Percentiles rank a stretch among this genome's conserved stretches.
Conservation (phyloP, 2,113 vertebrate genomes). For the Chamaetylas fuelleborni region DNA sequence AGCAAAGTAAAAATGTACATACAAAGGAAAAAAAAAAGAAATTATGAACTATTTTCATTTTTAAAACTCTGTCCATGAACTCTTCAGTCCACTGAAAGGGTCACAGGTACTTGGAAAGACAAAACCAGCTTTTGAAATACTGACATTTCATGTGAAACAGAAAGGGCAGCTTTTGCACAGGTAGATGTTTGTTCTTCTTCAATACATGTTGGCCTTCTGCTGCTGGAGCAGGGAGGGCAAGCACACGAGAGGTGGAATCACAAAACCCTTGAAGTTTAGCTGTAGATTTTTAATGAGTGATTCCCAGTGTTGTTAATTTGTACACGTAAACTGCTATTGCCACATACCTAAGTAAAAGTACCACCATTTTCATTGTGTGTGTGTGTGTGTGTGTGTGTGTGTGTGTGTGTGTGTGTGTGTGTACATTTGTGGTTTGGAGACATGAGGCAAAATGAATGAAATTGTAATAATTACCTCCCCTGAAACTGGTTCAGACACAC, state of each 20-base stretch:
- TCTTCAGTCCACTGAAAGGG: neutral
- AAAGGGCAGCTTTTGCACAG: slow-evolving; percentile 43
- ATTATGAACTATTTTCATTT: neutral
- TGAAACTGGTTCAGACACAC: neutral
- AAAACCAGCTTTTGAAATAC: slow-evolving; percentile 25
- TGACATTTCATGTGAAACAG: slow-evolving; percentile 39
- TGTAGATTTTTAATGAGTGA: slow-evolving; percentile 33
- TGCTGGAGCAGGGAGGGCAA: neutral
- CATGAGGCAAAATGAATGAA: neutral
- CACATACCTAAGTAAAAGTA: neutral
- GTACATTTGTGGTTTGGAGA: slow-evolving; percentile 1
- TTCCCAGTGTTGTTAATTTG: slow-evolving; percentile 13
- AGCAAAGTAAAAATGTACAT: neutral
- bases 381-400: neutral
- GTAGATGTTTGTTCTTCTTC: slow-evolving; percentile 53
- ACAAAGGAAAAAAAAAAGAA: neutral
- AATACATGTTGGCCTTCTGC: slow-evolving; percentile 9
- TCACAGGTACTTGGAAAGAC: neutral
- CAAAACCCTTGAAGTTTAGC: neutral
- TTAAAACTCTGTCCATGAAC: neutral
- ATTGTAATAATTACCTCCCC: slow-evolving; percentile 28
- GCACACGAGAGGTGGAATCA: neutral
- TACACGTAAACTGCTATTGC: neutral
- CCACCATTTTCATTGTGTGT: neutral
- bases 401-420: neutral